phyloP scores from a whole-genome alignment of 2,888 invertebrate species.

The Coelopa pilipes region DNA sequence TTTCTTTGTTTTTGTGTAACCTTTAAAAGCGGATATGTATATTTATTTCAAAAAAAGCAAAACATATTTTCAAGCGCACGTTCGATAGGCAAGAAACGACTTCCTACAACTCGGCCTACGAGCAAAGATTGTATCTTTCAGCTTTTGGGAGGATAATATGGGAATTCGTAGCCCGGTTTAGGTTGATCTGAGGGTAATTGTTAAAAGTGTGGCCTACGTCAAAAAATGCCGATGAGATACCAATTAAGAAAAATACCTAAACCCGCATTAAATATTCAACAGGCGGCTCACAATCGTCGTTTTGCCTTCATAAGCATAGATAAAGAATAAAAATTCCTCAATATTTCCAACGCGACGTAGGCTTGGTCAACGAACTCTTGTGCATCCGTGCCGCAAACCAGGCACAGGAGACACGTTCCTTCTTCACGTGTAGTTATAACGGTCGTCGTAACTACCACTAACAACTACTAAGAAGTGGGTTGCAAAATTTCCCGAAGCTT shows the following conservation, averaged over 20 bases:
- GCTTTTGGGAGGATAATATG: no score
- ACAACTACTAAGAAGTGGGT: no score
- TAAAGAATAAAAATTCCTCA: slow-evolving; percentile 40
- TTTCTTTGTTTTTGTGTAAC: background rate
- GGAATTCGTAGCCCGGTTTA: no score
- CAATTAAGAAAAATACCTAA: background rate
- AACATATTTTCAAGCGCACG: background rate
- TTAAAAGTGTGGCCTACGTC: background rate
- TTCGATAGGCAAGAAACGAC: no score
- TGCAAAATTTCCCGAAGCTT: no score
- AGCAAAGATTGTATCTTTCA: no score
- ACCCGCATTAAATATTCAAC: slow-evolving; percentile 39
- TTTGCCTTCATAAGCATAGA: slow-evolving; percentile 8
- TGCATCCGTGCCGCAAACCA: slow-evolving; percentile 4
- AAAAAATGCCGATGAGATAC: no score
- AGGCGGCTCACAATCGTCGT: slow-evolving; percentile 6
- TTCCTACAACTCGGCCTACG: no score
- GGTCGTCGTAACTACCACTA: no score
- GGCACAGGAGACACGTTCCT: background rate
- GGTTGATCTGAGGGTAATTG: background rate
- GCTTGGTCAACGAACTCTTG: slow-evolving; percentile 41
- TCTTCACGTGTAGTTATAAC: no score
- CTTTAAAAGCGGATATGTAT: slow-evolving; percentile 10
- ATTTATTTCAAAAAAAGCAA: background rate
- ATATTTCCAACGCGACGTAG: slow-evolving; percentile 1